Base-by-base conservation (phyloP, 2,888 invertebrate genomes). In the Blastobasis lacticolella region DNA sequence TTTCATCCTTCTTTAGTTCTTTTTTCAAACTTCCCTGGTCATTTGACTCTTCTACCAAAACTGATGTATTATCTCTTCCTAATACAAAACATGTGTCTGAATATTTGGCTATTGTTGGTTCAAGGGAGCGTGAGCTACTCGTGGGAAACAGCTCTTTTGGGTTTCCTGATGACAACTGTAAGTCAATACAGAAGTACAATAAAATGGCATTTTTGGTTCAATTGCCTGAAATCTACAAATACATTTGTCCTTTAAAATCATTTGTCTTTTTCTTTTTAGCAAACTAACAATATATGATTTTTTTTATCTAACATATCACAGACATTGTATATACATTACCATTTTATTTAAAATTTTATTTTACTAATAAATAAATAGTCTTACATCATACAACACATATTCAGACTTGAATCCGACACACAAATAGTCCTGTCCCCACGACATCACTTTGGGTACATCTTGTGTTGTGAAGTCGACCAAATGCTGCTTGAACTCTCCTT, bases 331-430 rank as follows among this genome's bases (percentile, higher is more conserved):
- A 40, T 37, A 46, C 10, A n/a, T 50, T 50, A 48, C 6, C 6
- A 38, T 45, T 10, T 37, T 40, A 23, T 10, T 37, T 7, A 44
- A 57, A 23, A 57, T 37, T 50, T 42, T 40, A 41, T 38, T 49
- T 50, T 42, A 56, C 6, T 37, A 23, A 10, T 49, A 40, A 46
- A 5, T 10, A 38, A 47, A 44, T 40, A 40, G 40, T 40, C 89
- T 87, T 83, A 95, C 94, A 90, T 93, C 91, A 70, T 93, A 92
- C 45, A 94, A 80, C 51, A 91, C 92, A 71, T 95, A 95, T 78
- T 95, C 96, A 53, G 93, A 92, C 73, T 94, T 94, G 75, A 94
- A 96, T 3, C 97, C 97, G 49, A 97, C 92, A 77, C 95, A 96
- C 23, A 97, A 89, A n/a, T 93, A 92, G 73, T 96, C 93, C 59